Evolutionary conservation across 2,888 invertebrate genomes (phyloP), one percentile per base, ranked within the genome.

Genomic region (Caenorhabditis sp.): DNA sequence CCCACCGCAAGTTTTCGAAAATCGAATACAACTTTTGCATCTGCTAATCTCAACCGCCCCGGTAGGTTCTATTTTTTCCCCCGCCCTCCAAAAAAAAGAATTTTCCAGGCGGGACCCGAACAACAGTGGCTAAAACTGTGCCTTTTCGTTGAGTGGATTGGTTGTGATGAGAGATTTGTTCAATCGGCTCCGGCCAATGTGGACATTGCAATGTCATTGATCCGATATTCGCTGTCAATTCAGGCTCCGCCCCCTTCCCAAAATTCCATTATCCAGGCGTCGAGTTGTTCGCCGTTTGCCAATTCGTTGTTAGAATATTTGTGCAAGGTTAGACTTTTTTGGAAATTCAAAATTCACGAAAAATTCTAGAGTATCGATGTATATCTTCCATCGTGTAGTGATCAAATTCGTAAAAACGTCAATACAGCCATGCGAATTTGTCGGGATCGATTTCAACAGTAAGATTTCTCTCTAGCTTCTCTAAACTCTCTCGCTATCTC

Each of bases 61-160:
- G 37, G 77, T 77, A 36, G 27, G 23, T 23, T 10, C 23, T 24
- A 24, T 31, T 24, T n/a, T n/a, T n/a, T n/a, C n/a, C n/a, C n/a
- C n/a, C n/a, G n/a, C 23, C 3, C 12, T 24, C 6, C 49, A 26
- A 60, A 50, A 24, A 10, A 6, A 1, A 50, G 19, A 58, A 51
- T 27, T 26, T 51, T 77, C 55, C 70, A 81, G 79, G 10, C 51
- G 1, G 72, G 73, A 0, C 17, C 65, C 0, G 82, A 82, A 14
- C 60, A 61, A 27, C 79, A 78, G 64, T 70, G 94, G 90, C 94
- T 94, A 57, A 95, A 95, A 89, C 89, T 95, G 67, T 94, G 95
- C 19, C 90, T 95, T 58, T 95, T 95, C 89, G 95, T 94, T 89
- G 95, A 95, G 89, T 95, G 95, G 95, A 89, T 95, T 19, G 74